Conservation (phyloP, 2,113 vertebrate species). For the Leuciscus idus region DNA sequence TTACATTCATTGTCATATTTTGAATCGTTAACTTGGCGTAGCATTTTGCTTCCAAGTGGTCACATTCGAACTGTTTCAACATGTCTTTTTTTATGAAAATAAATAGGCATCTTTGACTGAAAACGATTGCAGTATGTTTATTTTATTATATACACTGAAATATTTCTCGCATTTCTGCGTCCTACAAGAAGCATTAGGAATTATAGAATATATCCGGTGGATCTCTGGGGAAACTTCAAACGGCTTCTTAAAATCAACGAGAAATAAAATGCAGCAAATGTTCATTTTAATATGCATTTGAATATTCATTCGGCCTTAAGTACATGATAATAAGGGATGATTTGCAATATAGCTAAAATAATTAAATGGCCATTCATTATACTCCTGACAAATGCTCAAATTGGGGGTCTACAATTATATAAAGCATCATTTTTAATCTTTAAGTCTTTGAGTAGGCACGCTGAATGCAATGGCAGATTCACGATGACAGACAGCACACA, state of each 20-base stretch:
- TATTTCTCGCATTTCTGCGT: not conserved
- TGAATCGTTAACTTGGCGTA: constrained; percentile 78
- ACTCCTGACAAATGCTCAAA: not conserved
- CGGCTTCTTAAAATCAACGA: constrained; percentile 52
- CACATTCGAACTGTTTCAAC: constrained; percentile 79
- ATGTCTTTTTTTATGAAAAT: constrained; percentile 78
- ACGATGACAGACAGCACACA: no score
- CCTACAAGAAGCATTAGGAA: not conserved
- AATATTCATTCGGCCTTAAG: constrained; percentile 34
- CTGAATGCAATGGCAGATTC: not conserved
- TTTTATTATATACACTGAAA: constrained; percentile 11
- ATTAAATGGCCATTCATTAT: not conserved
- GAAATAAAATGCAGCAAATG: constrained; percentile 50
- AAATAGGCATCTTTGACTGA: constrained; percentile 81
- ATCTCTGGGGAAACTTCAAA: constrained; percentile 55
- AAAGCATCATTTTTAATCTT: not conserved
- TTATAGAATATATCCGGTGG: not conserved
- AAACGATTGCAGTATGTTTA: not conserved
- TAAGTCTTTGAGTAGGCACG: not conserved
- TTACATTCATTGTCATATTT: constrained; percentile 68
- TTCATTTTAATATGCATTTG: not conserved
- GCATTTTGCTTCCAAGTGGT: constrained; percentile 80
- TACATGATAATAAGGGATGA: constrained; percentile 33
- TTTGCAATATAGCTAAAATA: constrained; percentile 5
- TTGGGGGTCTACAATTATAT: not conserved